These are phyloP conservation scores for Thalassoma bifasciatum DNA, from an alignment of 2,113 vertebrate species.

Conservation along the genomic window DNA sequence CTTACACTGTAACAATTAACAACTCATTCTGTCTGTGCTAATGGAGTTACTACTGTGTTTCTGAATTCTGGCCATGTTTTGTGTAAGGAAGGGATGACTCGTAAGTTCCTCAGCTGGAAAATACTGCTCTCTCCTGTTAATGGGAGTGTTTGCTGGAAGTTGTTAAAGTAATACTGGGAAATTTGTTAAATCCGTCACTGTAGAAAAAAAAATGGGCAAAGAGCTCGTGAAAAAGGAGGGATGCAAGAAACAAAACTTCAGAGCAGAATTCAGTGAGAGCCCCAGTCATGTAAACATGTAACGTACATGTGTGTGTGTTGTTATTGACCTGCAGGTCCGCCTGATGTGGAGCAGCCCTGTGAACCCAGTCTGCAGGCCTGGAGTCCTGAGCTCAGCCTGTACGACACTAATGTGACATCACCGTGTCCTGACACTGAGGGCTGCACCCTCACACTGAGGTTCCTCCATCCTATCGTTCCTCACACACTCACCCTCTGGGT, in stretches of 20 bases:
- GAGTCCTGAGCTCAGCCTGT: conserved; percentile 95
- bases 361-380: conserved; percentile 95
- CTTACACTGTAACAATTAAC: conserved; percentile 42
- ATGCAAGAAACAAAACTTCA: too few relatives aligned
- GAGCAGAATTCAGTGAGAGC: not conserved
- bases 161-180: conserved; percentile 5
- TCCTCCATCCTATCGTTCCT: conserved; percentile 87
- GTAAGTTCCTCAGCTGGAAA: conserved; percentile 32
- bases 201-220: conserved; percentile 2
- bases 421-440: conserved; percentile 90
- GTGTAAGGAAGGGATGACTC: conserved; percentile 3
- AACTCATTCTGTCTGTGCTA: conserved; percentile 26
- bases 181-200: not conserved
- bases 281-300: too few relatives aligned
- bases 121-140: conserved; percentile 7
- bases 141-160: not conserved
- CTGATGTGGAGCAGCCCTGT: conserved; percentile 94
- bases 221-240: not conserved
- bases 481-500: conserved; percentile 92
- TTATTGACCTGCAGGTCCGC: conserved; percentile 84
- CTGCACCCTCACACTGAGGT: conserved; percentile 91
- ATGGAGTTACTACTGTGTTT: conserved; percentile 20
- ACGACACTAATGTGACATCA: conserved; percentile 93
- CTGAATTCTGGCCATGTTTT: conserved; percentile 25
- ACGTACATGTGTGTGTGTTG: conserved; percentile 43